Evolutionary conservation across 1,140 invertebrate genomes (phyloP), one percentile per base, ranked within the genome.

Genomic region (Leucophenga varia): DNA sequence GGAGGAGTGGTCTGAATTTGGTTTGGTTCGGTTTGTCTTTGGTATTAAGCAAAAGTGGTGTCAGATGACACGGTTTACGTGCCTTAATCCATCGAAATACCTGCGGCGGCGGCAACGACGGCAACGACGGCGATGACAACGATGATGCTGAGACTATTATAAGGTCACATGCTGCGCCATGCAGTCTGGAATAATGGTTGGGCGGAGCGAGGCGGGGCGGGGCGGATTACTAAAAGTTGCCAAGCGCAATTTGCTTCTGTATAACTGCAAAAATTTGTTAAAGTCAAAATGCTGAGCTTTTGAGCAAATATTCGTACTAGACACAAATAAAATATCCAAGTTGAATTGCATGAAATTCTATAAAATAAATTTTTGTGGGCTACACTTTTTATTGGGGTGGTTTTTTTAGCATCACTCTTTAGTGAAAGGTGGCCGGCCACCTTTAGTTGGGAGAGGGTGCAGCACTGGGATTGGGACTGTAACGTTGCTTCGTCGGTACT

Each of bases 231-330:
- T 4, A 34, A 28, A 13, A 28, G 18, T n/a, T n/a, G n/a, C n/a
- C 35, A 38, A 38, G 28, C 17, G 54, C 43, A 52, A 48, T 46
- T 59, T 65, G 63, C n/a, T n/a, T n/a, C n/a, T n/a, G n/a, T n/a
- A n/a, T n/a, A n/a, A n/a, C n/a, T 67, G 63, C 63, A 64, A 67
- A 67, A 67, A 67, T 67, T 67, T 67, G 63, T 67, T 59, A 67
- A 67, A 67, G 63, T 67, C 63, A 67, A 67, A 67, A 63, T 67
- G n/a, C n/a, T 64, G 63, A 67, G 68, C 63, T 67, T 59, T 67
- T 63, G 45, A 35, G 50, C 54, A 55, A 55, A 55, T 46, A 55
- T 32, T 35, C 52, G 49, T 25, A 10, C 22, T 25, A 5, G 22
- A 25, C 5, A 6, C 22, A 6, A 25, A 25, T 25, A 25, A 6